Conservation (phyloP, 2,113 vertebrate species). For the Halichoeres trimaculatus region DNA sequence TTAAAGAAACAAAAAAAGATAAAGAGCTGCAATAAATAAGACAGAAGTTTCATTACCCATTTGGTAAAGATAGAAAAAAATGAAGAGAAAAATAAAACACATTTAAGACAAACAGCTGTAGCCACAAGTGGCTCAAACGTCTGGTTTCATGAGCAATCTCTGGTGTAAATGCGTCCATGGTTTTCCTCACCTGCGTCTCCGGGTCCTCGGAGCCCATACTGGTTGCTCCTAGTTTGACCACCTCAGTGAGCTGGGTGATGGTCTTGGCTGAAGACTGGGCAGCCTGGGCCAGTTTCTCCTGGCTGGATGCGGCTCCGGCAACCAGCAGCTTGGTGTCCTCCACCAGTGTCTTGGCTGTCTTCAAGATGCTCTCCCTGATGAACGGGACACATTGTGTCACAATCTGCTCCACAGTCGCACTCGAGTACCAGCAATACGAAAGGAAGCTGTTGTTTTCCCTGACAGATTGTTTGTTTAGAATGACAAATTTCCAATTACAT, state of each 20-base stretch:
- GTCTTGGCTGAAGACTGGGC: slow-evolving; percentile 97
- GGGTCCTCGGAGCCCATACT: slow-evolving; percentile 96
- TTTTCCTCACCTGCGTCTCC: slow-evolving; percentile 91
- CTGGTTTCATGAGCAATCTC: background rate
- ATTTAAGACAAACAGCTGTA: background rate
- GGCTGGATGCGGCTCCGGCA: slow-evolving; percentile 95
- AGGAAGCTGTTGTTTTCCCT: slow-evolving; percentile 34
- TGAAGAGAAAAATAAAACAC: background rate
- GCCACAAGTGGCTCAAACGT: slow-evolving; percentile 17
- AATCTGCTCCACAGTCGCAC: slow-evolving; percentile 52
- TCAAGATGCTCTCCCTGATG: slow-evolving; percentile 95
- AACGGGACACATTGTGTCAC: slow-evolving; percentile 45
- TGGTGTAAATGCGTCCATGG: background rate
- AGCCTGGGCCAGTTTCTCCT: slow-evolving; percentile 95
- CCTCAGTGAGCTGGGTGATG: slow-evolving; percentile 97
- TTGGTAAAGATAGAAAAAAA: background rate
- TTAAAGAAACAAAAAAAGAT: background rate
- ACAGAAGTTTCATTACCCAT: no score
- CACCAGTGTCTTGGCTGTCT: slow-evolving; percentile 97
- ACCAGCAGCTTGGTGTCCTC: slow-evolving; percentile 98
- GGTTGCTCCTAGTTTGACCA: slow-evolving; percentile 95
- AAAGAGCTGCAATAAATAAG: no score
- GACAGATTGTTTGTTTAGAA: slow-evolving; percentile 31
- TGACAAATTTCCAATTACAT: slow-evolving; percentile 17
- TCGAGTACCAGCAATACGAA: slow-evolving; percentile 29